Conservation (phyloP, 2,113 vertebrate species). For the Leucosticte australis region DNA sequence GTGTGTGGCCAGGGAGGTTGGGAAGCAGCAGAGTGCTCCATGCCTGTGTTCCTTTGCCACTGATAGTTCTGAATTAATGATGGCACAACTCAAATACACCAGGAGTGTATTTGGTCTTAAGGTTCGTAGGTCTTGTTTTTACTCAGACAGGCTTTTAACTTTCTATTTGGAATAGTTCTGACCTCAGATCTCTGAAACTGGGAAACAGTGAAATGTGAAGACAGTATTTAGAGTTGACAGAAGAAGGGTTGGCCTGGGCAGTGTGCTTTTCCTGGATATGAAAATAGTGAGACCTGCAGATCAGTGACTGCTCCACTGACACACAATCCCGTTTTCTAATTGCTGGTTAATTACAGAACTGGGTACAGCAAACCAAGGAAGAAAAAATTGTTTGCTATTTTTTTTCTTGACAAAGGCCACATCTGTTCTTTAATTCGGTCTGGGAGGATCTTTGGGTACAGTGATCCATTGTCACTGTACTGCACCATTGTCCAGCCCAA, state of each 20-base stretch:
- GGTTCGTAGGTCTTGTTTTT: background rate
- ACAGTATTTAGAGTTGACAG: background rate
- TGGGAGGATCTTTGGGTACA: conserved; percentile 42
- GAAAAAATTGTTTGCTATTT: conserved; percentile 27
- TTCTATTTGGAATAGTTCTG: background rate
- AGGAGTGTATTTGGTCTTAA: accelerated
- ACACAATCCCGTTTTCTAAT: background rate
- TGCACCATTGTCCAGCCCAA: conserved; percentile 45
- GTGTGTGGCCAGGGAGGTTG: background rate
- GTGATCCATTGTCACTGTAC: conserved; percentile 47
- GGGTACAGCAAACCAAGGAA: background rate
- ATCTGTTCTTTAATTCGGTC: conserved; percentile 49
- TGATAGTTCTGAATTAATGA: background rate
- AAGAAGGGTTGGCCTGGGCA: background rate
- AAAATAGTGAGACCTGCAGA: background rate
- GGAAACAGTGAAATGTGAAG: background rate
- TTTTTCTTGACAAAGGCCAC: conserved; percentile 51
- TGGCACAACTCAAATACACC: background rate
- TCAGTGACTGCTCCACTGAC: background rate
- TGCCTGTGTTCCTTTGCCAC: background rate
- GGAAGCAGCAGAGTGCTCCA: background rate
- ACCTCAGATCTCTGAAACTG: background rate
- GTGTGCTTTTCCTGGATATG: background rate
- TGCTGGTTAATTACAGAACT: background rate
- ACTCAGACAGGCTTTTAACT: background rate